These are phyloP conservation scores for Timema podura DNA, from an alignment of 2,888 invertebrate species.

Conservation along the genomic window DNA sequence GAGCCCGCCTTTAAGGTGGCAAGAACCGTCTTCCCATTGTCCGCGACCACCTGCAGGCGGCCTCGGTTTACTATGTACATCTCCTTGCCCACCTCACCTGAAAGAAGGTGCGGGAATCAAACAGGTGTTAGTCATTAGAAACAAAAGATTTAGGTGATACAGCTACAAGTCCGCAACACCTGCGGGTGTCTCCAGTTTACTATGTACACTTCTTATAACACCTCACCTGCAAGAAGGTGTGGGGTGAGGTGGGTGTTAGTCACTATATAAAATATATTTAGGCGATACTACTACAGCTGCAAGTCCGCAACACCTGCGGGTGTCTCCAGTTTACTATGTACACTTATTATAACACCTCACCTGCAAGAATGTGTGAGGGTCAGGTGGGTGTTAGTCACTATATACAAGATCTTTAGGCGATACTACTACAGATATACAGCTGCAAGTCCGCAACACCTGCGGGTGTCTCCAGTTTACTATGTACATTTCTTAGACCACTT, in stretches of 20 bases:
- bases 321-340: not conserved
- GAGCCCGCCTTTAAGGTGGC: slow-evolving; percentile 97
- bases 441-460: not conserved
- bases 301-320: not conserved
- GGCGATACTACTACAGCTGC: not conserved
- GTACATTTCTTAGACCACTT: not conserved
- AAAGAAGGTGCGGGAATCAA: slow-evolving; percentile 35
- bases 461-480: not conserved
- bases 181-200: not conserved
- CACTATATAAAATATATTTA: too few relatives aligned
- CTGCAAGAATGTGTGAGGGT: not conserved
- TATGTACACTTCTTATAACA: not conserved
- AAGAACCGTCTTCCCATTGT: slow-evolving; percentile 92
- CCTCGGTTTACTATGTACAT: slow-evolving; percentile 99
- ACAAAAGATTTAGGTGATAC: too few relatives aligned
- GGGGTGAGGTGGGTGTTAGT: not conserved
- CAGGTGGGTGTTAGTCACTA: not conserved
- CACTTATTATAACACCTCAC: not conserved
- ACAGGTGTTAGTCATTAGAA: too few relatives aligned
- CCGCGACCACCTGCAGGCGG: slow-evolving; percentile 88
- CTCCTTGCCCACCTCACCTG: slow-evolving; percentile 98
- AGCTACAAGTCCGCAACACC: not conserved
- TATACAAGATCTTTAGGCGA: too few relatives aligned
- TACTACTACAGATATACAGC: not conserved
- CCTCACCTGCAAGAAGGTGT: not conserved